Base-by-base conservation (phyloP, 2,888 invertebrate genomes). In the Dusona sp. region DNA sequence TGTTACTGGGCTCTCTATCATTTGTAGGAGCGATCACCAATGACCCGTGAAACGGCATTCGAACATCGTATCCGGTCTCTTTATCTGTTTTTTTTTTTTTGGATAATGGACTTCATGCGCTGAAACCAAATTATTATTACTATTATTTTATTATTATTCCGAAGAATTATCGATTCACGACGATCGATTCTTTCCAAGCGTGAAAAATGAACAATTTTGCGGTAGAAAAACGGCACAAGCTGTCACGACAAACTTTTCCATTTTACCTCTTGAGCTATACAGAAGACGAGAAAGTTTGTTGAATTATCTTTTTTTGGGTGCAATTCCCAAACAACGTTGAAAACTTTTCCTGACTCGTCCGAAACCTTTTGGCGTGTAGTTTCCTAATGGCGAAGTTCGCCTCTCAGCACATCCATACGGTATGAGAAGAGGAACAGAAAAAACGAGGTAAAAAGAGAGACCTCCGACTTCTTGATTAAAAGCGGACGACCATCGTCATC, bases 391-490 rank as follows among this genome's bases (percentile, higher is more conserved):
- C 29, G 9, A 54, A 77, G 79, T 81, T 79, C 78, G 67, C 48
- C 67, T 80, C 36, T 78, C 73, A 64, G 80, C 73, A 67, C 36
- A 83, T 85, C 89, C 89, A 90, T 87, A 86, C 85, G 86, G 68
- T 83, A 68, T 70, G 78, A 16, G 36, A 57, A 33, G 33, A 74
- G 48, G n/a, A 36, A 75, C 22, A 25, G 25, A 29, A 36, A 29
- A 54, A 70, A 70, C 54, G 42, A 70, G 72, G 65, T 64, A 48
- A 57, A 68, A 57, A 70, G 38, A 73, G 42, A 45, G 77, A 83
- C 73, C 79, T 61, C 79, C 68, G 79, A 80, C 82, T 84, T 84
- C 88, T 88, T 88, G 88, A 88, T 87, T 88, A 88, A 88, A 88
- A 88, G 86, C 80, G 80, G 87, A 87, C 86, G 88, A 87, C 86